phyloP scores from a whole-genome alignment of 2,797 vertebrate species.

The Thripadectes ignobilis region DNA sequence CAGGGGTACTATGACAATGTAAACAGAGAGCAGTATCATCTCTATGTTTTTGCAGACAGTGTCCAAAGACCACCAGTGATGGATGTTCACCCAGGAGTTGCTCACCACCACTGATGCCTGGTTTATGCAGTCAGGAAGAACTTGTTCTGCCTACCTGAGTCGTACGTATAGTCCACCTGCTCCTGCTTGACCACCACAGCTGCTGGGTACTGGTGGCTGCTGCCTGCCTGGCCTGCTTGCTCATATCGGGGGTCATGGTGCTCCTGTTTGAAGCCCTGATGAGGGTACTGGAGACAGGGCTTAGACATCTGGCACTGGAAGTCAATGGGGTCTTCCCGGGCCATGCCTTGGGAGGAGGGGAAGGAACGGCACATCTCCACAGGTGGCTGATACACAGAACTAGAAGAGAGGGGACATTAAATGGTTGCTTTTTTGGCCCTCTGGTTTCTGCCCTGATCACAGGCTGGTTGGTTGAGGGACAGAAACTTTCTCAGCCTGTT shows the following conservation, averaged over 20 bases:
- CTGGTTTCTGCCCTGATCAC: not conserved
- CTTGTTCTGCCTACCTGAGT: slow-evolving; percentile 81
- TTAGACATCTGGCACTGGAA: slow-evolving; percentile 88
- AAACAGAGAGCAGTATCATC: not conserved
- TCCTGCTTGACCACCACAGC: slow-evolving; percentile 95
- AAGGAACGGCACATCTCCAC: slow-evolving; percentile 86
- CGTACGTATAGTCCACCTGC: slow-evolving; percentile 87
- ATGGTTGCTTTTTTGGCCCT: not conserved
- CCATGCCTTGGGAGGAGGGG: slow-evolving; percentile 80
- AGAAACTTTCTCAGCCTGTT: not conserved
- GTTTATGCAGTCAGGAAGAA: fast-evolving
- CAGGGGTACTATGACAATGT: not conserved
- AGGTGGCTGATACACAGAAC: slow-evolving; percentile 84
- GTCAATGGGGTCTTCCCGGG: slow-evolving; percentile 80
- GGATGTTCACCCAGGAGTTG: not conserved
- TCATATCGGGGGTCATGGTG: slow-evolving; percentile 88
- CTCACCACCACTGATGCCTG: not conserved
- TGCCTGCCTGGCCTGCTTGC: slow-evolving; percentile 73
- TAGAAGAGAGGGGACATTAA: slow-evolving; percentile 18
- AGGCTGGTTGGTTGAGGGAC: not conserved
- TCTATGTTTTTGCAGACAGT: not conserved
- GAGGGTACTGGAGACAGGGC: slow-evolving; percentile 86
- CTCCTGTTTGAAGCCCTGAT: slow-evolving; percentile 94
- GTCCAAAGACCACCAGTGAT: not conserved
- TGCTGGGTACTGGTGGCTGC: slow-evolving; percentile 80